phyloP scores from a whole-genome alignment of 2,888 invertebrate species.

The Mythimna loreyi region DNA sequence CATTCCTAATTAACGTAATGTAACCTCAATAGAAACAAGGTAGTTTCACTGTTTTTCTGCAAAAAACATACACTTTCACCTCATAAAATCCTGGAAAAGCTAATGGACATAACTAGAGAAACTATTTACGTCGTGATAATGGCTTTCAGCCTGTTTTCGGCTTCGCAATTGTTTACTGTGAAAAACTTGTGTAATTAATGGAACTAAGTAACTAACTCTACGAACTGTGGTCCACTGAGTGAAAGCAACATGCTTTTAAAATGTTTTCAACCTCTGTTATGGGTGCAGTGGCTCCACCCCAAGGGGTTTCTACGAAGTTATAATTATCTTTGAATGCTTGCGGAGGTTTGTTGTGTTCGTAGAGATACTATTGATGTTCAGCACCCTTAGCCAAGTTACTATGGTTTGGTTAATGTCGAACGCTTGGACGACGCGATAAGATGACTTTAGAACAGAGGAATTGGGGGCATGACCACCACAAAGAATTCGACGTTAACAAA shows the following conservation, averaged over 20 bases:
- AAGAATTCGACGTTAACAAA: no score
- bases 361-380: neutral
- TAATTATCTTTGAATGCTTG: neutral
- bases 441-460: no score
- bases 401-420: no score
- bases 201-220: constrained; percentile 51
- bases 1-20: neutral
- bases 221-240: constrained; percentile 23
- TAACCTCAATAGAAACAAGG: neutral
- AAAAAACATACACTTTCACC: constrained; percentile 7
- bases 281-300: neutral
- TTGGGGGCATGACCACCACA: no score
- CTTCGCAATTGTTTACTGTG: constrained; percentile 48
- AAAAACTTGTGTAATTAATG: constrained; percentile 62
- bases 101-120: constrained; percentile 41
- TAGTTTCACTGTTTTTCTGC: neutral
- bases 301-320: neutral
- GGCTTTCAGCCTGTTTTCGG: constrained; percentile 37
- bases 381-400: no score
- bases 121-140: constrained; percentile 52
- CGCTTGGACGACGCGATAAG: no score
- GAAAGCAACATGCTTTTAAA: constrained; percentile 23
- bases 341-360: no score
- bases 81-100: constrained; percentile 19
- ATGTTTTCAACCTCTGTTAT: constrained; percentile 25